These are phyloP conservation scores for Eulemur macaco DNA, from an alignment of 2,113 vertebrate species.

Conservation along the genomic window DNA sequence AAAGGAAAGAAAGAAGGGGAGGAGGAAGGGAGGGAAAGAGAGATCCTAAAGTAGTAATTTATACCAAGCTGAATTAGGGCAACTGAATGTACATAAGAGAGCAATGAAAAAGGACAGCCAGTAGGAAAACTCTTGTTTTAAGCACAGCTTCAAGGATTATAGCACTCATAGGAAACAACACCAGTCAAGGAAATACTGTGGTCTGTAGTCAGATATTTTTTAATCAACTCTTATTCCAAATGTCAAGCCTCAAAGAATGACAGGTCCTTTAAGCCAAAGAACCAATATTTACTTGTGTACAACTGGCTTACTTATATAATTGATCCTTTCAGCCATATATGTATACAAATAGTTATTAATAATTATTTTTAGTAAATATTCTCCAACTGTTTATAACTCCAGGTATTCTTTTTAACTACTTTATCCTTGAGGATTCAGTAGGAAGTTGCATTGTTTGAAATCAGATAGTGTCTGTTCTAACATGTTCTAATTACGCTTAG, in stretches of 20 bases:
- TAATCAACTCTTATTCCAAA: conserved; percentile 15
- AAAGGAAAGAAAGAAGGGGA: not conserved
- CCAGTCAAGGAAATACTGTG: not conserved
- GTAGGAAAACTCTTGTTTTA: not conserved
- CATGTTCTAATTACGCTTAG: not conserved
- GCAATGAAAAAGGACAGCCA: not conserved
- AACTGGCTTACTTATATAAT: not conserved
- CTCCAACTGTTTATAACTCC: not conserved
- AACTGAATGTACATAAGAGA: not conserved
- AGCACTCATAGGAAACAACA: not conserved
- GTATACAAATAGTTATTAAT: not conserved
- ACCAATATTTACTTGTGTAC: not conserved
- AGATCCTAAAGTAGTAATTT: not conserved
- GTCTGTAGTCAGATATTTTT: not conserved
- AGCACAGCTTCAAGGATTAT: not conserved
- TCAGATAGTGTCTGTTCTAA: not conserved
- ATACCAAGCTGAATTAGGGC: not conserved
- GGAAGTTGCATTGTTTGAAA: conserved; percentile 21
- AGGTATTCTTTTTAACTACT: not conserved
- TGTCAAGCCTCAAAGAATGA: not conserved
- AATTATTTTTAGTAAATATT: conserved; percentile 5
- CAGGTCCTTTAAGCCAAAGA: not conserved
- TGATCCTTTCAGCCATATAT: not conserved
- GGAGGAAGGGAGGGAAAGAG: not conserved
- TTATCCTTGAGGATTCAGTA: not conserved